Evolutionary conservation across 2,797 vertebrate species (phyloP), one percentile per base, ranked within the genome.

Genomic region (Halcyon smyrnensis): DNA sequence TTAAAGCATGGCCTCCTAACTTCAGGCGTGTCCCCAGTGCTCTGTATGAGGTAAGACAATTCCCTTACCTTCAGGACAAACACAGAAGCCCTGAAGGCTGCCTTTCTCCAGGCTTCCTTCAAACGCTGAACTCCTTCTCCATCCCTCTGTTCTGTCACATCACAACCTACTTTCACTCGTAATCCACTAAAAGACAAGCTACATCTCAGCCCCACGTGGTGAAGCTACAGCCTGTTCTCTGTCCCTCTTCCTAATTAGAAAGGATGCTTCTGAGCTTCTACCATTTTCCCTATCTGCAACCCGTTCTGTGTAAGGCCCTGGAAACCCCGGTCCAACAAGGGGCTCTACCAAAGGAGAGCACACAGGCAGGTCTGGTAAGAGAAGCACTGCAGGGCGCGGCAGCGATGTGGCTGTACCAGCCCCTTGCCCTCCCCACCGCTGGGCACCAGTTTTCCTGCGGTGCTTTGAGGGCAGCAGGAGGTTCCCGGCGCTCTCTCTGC

Each of bases 21-120:
- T 3, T 14, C 39, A 32, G 4, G 48, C 1, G 4, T 6, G 24
- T 18, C n/a, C 39, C 53, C 16, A 1, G 20, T 4, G 46, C 57
- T 39, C 74, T 3, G 30, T 0, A 1, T 0, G 12, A 30, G 20
- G 1, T 16, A 14, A 23, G 9, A 6, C 17, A 12, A 2, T 4
- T 56, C 20, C 24, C 12, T 30, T 5, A 11, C 41, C 85, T 27
- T 13, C 48, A 25, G 62, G n/a, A 48, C 39, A 18, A 28, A 2
- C 53, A 19, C 62, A 11, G 6, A 3, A 30, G 28, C 32, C 57
- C 51, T 1, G 59, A 54, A 3, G 51, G 46, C 65, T 54, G 8
- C 56, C n/a, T 12, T 41, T 30, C 68, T 8, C 4, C 63, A 7
- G 21, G 50, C 62, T n/a, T 30, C 2, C 0, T 28, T 53, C 13